These are phyloP conservation scores for Trichogramma pretiosum DNA, from an alignment of 1,140 invertebrate species.

Conservation along the genomic window DNA sequence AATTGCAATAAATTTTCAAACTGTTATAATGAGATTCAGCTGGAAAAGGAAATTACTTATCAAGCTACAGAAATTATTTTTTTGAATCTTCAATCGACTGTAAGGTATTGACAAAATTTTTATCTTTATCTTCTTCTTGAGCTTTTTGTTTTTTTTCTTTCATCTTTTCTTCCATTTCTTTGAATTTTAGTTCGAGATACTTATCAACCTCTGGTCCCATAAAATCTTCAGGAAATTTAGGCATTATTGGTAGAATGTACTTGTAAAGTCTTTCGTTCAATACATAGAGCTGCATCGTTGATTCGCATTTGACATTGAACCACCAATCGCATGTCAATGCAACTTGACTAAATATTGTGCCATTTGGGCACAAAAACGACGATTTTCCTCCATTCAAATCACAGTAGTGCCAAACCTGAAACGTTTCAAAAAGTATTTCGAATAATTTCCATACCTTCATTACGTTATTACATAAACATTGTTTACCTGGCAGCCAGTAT, in stretches of 20 bases:
- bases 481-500: conserved; percentile 73
- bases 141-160: conserved; percentile 42
- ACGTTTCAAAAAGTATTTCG: neutral
- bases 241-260: conserved; percentile 73
- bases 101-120: conserved; percentile 29
- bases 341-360: conserved; percentile 84
- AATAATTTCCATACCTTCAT: neutral
- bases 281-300: conserved; percentile 74
- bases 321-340: conserved; percentile 83
- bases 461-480: too few relatives aligned
- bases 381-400: conserved; percentile 85
- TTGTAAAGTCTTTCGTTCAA: conserved; percentile 81
- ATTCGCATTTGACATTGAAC: conserved; percentile 80
- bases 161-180: conserved; percentile 73
- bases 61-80: conserved; percentile 5
- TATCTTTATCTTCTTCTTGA: conserved; percentile 30
- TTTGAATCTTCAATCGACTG: conserved; percentile 19
- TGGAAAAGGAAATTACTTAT: conserved; percentile 8
- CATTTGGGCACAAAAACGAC: conserved; percentile 83
- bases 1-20: too few relatives aligned
- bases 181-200: conserved; percentile 71
- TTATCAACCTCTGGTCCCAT: conserved; percentile 75
- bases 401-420: conserved; percentile 82
- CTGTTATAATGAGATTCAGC: too few relatives aligned
- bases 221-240: conserved; percentile 81